Conservation (phyloP, 1,140 invertebrate species). For the Megalopta genalis region DNA sequence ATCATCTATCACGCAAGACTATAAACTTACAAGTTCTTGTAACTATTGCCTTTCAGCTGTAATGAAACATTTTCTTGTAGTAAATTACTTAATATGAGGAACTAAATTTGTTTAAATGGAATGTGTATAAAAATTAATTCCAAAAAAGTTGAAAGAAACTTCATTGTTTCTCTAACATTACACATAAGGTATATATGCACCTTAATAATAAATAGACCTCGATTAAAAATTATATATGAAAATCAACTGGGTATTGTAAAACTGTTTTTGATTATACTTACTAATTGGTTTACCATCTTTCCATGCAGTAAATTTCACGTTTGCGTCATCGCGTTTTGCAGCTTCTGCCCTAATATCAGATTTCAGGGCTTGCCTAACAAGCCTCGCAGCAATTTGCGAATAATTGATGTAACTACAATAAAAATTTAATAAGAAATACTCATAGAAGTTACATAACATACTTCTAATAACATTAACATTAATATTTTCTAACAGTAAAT, state of each 20-base stretch:
- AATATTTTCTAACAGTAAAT: constrained; percentile 27
- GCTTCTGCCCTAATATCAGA: constrained; percentile 86
- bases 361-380: constrained; percentile 90
- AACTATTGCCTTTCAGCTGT: constrained; percentile 68
- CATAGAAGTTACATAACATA: constrained; percentile 18
- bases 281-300: constrained; percentile 90
- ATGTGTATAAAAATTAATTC: no score
- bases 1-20: background rate
- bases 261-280: constrained; percentile 80
- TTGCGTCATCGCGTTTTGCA: constrained; percentile 86
- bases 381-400: constrained; percentile 92
- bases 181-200: no score
- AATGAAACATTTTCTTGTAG: constrained; percentile 54
- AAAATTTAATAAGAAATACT: constrained; percentile 19
- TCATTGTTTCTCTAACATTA: no score
- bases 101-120: no score
- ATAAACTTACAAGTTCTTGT: constrained; percentile 61
- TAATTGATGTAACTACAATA: constrained; percentile 94
- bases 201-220: no score
- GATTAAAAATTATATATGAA: background rate
- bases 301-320: constrained; percentile 91
- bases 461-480: constrained; percentile 21
- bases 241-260: background rate
- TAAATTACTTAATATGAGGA: background rate
- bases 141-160: no score